A percentile compares a stretch with the other conserved stretches of the same genome.
These are phyloP conservation scores for Leucoma salicis DNA, from an alignment of 2,888 invertebrate genomes.

Conservation along the genomic window DNA sequence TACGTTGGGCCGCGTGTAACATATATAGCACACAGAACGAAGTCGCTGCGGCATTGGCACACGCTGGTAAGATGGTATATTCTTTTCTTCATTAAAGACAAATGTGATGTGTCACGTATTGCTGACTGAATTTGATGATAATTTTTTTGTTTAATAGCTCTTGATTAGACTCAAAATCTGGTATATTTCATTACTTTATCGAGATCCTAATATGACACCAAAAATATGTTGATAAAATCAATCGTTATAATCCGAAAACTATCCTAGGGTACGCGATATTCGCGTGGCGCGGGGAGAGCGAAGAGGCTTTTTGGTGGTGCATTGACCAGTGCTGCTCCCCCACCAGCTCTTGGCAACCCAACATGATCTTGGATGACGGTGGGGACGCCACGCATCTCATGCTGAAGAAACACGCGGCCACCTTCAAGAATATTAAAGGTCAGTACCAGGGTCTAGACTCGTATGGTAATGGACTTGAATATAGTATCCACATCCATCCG, in stretches of 20 bases:
- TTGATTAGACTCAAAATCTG: too few species aligned
- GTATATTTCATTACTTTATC: too few species aligned
- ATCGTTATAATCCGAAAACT: too few species aligned
- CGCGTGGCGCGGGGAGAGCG: conserved; percentile 98
- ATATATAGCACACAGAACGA: conserved; percentile 99
- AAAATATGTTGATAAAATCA: too few species aligned
- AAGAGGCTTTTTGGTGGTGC: conserved; percentile 99
- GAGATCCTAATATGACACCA: too few species aligned
- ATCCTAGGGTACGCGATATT: conserved; percentile 90
- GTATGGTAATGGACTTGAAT: too few species aligned
- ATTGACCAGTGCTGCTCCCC: conserved; percentile 96
- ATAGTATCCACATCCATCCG: too few species aligned
- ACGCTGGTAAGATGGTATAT: conserved; percentile 86
- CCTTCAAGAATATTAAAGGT: conserved; percentile 94
- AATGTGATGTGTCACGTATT: too few species aligned
- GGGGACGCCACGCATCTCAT: conserved; percentile 98
- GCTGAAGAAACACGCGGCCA: conserved; percentile 96
- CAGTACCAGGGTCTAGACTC: too few species aligned
- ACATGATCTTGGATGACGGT: conserved; percentile 98
- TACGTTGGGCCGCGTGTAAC: conserved; percentile 98
- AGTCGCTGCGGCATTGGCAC: conserved; percentile 97
- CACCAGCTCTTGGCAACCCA: conserved; percentile 96
- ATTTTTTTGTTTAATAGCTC: too few species aligned
- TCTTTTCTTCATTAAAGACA: too few species aligned
- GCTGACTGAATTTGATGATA: too few species aligned